Conservation (phyloP, 2,888 invertebrate species). For the Eucera pruinosa region DNA sequence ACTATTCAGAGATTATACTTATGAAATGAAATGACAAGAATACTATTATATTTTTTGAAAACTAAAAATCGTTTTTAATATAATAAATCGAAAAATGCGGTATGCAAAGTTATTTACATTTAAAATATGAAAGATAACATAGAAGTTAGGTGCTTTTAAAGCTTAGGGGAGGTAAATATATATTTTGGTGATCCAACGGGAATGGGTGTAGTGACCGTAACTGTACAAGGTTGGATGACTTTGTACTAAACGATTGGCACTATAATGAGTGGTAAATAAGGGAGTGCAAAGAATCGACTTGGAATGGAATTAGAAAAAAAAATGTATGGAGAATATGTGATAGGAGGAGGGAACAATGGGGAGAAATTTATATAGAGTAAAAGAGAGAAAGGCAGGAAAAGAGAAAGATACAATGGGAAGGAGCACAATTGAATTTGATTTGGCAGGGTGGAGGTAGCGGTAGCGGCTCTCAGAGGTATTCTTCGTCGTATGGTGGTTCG, state of each 20-base stretch:
- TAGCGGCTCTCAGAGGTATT: constrained; percentile 81
- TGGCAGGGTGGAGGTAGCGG: constrained; percentile 82
- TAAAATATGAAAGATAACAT: constrained; percentile 46
- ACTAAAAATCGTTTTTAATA: constrained; percentile 57
- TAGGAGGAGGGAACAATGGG: constrained; percentile 58
- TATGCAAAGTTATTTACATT: constrained; percentile 47
- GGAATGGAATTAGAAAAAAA: constrained; percentile 54
- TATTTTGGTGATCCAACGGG: constrained; percentile 70
- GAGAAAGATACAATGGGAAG: constrained; percentile 71
- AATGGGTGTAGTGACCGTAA: constrained; percentile 72
- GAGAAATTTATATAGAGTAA: constrained; percentile 56
- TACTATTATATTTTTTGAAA: constrained; percentile 56
- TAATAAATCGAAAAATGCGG: constrained; percentile 45
- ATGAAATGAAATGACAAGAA: constrained; percentile 48
- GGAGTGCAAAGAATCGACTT: constrained; percentile 58
- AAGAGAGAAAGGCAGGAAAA: constrained; percentile 65
- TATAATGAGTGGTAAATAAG: constrained; percentile 61
- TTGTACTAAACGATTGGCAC: constrained; percentile 71
- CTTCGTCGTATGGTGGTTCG: constrained; percentile 80
- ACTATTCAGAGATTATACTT: constrained; percentile 58
- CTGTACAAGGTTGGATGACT: constrained; percentile 65
- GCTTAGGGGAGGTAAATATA: constrained; percentile 62
- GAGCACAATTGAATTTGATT: constrained; percentile 82
- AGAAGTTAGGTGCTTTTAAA: constrained; percentile 64
- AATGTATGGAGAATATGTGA: constrained; percentile 57